Base-by-base conservation (phyloP, 2,888 invertebrate species). In the Pegoplata infirma region DNA sequence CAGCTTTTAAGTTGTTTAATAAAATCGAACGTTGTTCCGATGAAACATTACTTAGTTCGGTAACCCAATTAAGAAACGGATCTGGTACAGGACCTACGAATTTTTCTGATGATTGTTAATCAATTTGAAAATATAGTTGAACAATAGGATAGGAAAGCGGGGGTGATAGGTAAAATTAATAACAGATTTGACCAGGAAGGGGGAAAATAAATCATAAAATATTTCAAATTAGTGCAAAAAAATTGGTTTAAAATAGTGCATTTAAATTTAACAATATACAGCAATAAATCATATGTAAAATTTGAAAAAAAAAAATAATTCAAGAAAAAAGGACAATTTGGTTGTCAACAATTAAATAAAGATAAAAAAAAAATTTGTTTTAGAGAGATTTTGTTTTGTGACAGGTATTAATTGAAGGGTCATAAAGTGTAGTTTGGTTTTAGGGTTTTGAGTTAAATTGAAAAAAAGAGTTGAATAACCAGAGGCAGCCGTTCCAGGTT, bases 1-100 rank as follows among this genome's bases (percentile, higher is more conserved):
- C 98, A 0, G 99, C 98, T 89, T 97, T 97, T 56, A 99, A 91
- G 86, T 95, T 95, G 47, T 94, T 94, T 58, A 98, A 90, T 40
- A 97, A 89, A 10, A 95, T 92, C 94, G 94, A 96, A 56, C 96
- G 93, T 82, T 94, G 93, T 64, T 91, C 92, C 3, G 95, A 92
- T 0, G 96, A 95, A 1, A 97, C 95, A 86, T 97, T 97, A 85
- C 94, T 93, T 66, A 95, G 90, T 86, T 96, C 96, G 6, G 96
- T 97, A 72, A 96, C 92, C 97, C 97, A 97, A 88, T 96, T 96
- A 64, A 96, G 90, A 49, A 96, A 90, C 0, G 95, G 94, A 89
- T 96, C 96, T 88, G 96, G 95, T 76, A 96, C 94, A 10, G 96
- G 95, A 86, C 96, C 96, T 95, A 90, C 85, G 91, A 91, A 91